Percentiles rank a stretch among this genome's conserved stretches.
Evolutionary conservation across 1,140 invertebrate species (phyloP).

Genomic region (Drosophila baimaii): DNA sequence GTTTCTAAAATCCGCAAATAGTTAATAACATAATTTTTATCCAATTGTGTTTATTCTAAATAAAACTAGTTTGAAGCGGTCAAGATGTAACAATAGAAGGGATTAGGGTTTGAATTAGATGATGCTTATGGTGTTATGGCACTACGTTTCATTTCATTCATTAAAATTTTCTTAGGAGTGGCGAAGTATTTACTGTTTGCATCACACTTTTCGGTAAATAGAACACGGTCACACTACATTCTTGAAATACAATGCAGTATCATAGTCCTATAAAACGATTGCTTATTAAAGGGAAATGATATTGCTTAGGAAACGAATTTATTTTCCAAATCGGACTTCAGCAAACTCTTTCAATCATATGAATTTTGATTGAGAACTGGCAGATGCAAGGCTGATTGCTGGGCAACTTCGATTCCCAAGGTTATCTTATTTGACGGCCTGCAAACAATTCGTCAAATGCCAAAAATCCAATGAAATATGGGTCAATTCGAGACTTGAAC

Average conservation of each 20-base stretch:
- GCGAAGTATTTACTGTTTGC: neutral
- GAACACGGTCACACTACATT: neutral
- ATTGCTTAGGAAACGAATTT: neutral
- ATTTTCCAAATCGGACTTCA: neutral
- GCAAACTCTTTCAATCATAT: conserved; percentile 4
- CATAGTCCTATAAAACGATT: neutral
- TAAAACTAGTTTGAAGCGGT: neutral
- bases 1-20: neutral
- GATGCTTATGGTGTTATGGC: neutral
- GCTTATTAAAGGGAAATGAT: neutral
- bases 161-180: neutral
- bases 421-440: conserved; percentile 27
- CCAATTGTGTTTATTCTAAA: neutral
- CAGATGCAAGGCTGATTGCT: conserved; percentile 10
- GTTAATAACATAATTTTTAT: neutral
- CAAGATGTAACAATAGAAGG: too few species aligned
- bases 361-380: conserved; percentile 20
- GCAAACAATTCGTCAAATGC: conserved; percentile 37
- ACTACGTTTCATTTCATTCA: neutral
- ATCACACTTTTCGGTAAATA: neutral
- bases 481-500: conserved; percentile 41
- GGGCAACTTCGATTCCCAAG: conserved; percentile 22
- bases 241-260: neutral
- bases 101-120: neutral
- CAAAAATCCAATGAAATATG: conserved; percentile 35